A percentile compares a stretch with the other conserved stretches of the same genome.
phyloP scores from a whole-genome alignment of 2,113 vertebrate species.

The Ictidomys tridecemlineatus region DNA sequence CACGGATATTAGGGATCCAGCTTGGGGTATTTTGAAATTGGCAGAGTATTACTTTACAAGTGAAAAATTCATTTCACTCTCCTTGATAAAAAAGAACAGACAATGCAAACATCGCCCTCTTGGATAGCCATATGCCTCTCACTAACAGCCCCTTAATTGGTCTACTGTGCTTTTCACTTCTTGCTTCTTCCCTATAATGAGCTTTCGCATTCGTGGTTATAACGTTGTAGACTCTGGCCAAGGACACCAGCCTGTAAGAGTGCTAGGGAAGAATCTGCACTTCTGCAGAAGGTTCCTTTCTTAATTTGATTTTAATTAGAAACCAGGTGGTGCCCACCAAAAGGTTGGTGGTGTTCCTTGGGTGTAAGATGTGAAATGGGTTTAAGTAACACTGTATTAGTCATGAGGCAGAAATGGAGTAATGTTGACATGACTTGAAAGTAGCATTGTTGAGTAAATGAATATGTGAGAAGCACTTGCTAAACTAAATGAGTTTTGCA shows the following conservation, averaged over 20 bases:
- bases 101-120: background rate
- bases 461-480: constrained; percentile 88
- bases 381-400: constrained; percentile 89
- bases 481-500: constrained; percentile 86
- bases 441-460: constrained; percentile 87
- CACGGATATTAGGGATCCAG: background rate
- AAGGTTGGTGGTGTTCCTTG: constrained; percentile 79
- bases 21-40: constrained; percentile 21
- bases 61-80: constrained; percentile 26
- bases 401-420: constrained; percentile 86
- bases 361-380: constrained; percentile 81
- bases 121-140: constrained; percentile 29
- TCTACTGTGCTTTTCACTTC: constrained; percentile 62
- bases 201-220: background rate
- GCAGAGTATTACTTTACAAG: constrained; percentile 5
- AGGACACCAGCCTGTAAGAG: background rate
- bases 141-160: background rate
- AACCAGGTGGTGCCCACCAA: constrained; percentile 83
- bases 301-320: constrained; percentile 82
- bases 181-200: background rate
- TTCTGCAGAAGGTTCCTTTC: constrained; percentile 63
- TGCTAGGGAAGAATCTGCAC: constrained; percentile 9
- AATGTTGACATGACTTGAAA: constrained; percentile 87
- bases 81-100: background rate
- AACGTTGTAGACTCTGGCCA: background rate